Percentiles rank a stretch among this genome's conserved stretches.
Evolutionary conservation across 2,113 vertebrate species (phyloP).

Genomic region (Crotalus helleri): DNA sequence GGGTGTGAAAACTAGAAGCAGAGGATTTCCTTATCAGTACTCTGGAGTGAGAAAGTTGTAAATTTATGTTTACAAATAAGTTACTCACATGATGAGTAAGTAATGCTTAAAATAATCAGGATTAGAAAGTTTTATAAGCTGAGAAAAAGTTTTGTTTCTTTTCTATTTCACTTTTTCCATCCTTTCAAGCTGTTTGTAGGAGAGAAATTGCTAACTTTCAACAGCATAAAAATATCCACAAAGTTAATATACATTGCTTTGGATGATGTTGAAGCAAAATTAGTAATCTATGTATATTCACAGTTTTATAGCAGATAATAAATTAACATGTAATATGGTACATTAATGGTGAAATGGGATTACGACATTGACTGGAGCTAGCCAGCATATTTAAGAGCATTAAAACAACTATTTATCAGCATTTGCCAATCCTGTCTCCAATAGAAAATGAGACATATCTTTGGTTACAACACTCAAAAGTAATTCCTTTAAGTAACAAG

Average conservation of each 20-base stretch:
- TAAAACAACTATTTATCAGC: slow-evolving; percentile 21
- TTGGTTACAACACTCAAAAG: not conserved
- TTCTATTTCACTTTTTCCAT: not conserved
- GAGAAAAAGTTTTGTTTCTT: not conserved
- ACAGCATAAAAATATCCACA: not conserved
- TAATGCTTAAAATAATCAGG: not conserved
- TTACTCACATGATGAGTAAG: not conserved
- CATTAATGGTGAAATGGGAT: not conserved
- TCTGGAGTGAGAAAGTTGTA: not conserved
- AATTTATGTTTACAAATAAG: not conserved
- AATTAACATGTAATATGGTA: not conserved
- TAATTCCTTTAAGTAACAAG: not conserved
- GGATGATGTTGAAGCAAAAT: not conserved
- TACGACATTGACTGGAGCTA: not conserved
- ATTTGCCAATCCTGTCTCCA: not conserved
- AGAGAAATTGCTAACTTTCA: not conserved
- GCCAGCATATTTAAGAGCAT: not conserved
- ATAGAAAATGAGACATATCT: not conserved
- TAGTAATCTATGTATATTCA: not conserved
- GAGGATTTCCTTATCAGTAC: not conserved
- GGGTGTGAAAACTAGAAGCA: not conserved
- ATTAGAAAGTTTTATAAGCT: not conserved
- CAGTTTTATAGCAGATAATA: not conserved
- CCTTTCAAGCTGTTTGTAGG: not conserved
- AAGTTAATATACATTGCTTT: not conserved